These are phyloP conservation scores for Gambusia holbrooki DNA, from an alignment of 2,113 vertebrate genomes.

Conservation along the genomic window DNA sequence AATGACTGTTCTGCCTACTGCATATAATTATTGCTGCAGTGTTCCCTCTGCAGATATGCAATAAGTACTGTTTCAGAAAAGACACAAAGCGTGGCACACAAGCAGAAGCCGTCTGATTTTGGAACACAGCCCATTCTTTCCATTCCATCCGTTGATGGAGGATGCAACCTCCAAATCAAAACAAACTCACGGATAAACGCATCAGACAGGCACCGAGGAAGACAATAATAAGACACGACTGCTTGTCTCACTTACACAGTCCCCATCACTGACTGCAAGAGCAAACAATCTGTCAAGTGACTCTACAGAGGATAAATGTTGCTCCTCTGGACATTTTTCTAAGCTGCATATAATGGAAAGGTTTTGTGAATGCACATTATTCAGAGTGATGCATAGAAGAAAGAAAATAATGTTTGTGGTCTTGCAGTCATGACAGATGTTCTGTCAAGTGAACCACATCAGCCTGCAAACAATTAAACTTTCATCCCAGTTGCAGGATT, in stretches of 20 bases:
- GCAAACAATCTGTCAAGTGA: constrained; percentile 21
- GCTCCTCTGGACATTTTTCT: constrained; percentile 16
- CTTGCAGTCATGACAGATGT: not conserved
- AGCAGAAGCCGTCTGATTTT: not conserved
- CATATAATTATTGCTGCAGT: not conserved
- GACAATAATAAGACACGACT: constrained; percentile 19
- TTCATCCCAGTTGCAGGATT: not conserved
- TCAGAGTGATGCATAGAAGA: constrained; percentile 17
- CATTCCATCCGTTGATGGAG: not conserved
- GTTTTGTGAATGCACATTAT: constrained; percentile 12
- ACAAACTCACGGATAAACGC: constrained; percentile 5
- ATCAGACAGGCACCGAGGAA: constrained; percentile 17
- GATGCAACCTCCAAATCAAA: not conserved
- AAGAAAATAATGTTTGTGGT: not conserved
- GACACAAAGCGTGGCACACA: not conserved
- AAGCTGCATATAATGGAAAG: not conserved
- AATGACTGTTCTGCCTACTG: not conserved
- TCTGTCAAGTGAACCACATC: accelerated
- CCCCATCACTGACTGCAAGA: not conserved
- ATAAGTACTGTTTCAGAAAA: not conserved
- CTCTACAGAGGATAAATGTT: constrained; percentile 38
- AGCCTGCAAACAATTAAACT: not conserved
- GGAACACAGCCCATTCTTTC: not conserved
- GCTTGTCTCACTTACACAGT: constrained; percentile 16
- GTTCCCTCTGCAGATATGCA: not conserved